phyloP scores from a whole-genome alignment of 2,888 invertebrate species.

The Nipponacmea schrenckii region DNA sequence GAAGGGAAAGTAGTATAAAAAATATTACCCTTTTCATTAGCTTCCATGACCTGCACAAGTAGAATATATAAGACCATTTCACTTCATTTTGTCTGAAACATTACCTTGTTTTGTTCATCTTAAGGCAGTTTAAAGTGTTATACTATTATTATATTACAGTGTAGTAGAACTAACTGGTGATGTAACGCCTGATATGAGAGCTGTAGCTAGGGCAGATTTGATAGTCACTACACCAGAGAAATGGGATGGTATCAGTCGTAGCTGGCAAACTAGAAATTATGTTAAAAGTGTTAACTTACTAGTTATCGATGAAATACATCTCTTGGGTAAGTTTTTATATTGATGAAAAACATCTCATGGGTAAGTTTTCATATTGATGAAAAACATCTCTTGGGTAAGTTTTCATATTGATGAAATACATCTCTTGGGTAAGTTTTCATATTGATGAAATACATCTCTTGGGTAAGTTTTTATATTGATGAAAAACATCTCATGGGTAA shows the following conservation, averaged over 20 bases:
- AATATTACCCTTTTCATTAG: too few species aligned
- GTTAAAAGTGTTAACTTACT: conserved; percentile 88
- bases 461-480: conserved; percentile 96
- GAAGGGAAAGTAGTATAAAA: too few species aligned
- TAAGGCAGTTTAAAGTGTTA: too few species aligned
- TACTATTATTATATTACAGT: conserved; percentile 62
- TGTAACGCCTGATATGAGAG: conserved; percentile 85
- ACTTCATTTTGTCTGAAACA: too few species aligned
- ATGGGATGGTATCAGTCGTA: conserved; percentile 99
- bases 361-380: too few species aligned
- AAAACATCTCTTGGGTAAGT: too few species aligned
- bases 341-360: not conserved
- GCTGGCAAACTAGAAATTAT: conserved; percentile 96
- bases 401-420: too few species aligned
- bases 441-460: conserved; percentile 98
- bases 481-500: conserved; percentile 93
- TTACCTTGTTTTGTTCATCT: too few species aligned
- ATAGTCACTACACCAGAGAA: conserved; percentile 99
- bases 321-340: conserved; percentile 78
- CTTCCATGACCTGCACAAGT: too few species aligned
- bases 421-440: conserved; percentile 59
- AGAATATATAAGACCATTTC: too few species aligned
- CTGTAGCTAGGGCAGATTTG: conserved; percentile 85
- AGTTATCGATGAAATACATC: conserved; percentile 97
- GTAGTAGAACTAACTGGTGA: conserved; percentile 97